Evolutionary conservation across 2,888 invertebrate genomes (phyloP).

Genomic region (Meiosimyza platycephala): DNA sequence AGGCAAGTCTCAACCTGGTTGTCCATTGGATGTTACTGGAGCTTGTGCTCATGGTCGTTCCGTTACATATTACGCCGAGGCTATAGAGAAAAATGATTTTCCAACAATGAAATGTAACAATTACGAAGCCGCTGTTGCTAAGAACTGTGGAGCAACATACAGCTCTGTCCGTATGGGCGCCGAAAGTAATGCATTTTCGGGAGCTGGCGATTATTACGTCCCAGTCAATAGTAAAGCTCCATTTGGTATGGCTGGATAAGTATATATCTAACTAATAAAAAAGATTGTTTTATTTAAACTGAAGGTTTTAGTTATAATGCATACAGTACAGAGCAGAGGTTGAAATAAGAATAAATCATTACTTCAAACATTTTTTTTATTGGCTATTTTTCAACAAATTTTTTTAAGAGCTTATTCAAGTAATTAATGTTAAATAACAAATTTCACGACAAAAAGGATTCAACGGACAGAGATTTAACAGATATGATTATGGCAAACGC

Average conservation of each 20-base stretch:
- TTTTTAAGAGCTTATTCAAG: no score
- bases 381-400: no score
- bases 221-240: slow-evolving; percentile 55
- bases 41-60: slow-evolving; percentile 67
- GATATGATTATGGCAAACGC: no score
- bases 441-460: no score
- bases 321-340: no score
- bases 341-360: no score
- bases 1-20: slow-evolving; percentile 70
- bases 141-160: slow-evolving; percentile 52
- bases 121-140: slow-evolving; percentile 51
- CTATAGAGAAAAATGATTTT: slow-evolving; percentile 60
- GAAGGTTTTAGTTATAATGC: no score
- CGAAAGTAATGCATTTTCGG: slow-evolving; percentile 47
- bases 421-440: no score
- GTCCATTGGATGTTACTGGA: slow-evolving; percentile 64
- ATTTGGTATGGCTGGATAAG: slow-evolving; percentile 46
- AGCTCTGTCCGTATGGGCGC: slow-evolving; percentile 57
- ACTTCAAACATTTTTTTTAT: no score
- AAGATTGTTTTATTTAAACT: no score
- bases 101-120: slow-evolving; percentile 52
- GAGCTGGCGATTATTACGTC: slow-evolving; percentile 60
- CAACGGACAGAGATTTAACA: no score
- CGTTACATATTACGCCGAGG: slow-evolving; percentile 67
- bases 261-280: no score